These are phyloP conservation scores for Charina bottae DNA, from an alignment of 2,113 vertebrate genomes.

Conservation along the genomic window DNA sequence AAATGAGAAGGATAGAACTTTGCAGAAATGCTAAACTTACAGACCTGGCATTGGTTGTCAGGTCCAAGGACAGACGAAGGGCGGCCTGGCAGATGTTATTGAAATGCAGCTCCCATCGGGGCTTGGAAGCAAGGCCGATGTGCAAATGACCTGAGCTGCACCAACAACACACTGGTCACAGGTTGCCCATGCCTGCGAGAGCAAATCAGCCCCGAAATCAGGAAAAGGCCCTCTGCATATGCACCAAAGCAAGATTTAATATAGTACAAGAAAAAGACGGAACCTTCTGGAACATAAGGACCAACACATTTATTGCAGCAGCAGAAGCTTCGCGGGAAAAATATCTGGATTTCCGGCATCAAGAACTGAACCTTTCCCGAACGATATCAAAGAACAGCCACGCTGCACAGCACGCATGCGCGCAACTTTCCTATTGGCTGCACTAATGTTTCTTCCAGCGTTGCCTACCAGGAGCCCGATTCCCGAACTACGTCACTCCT, in stretches of 20 bases:
- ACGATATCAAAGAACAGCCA: not conserved
- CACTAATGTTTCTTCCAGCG: not conserved
- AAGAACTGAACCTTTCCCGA: fast-evolving
- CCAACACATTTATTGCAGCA: not conserved
- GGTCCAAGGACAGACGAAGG: not conserved
- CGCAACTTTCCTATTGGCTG: not conserved
- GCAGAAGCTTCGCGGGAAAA: not conserved
- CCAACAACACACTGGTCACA: not conserved
- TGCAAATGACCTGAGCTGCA: not conserved
- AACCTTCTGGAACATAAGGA: not conserved
- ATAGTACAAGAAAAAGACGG: not conserved
- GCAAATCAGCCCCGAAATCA: not conserved
- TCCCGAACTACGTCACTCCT: not conserved
- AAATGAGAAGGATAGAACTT: not conserved
- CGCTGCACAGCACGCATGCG: not conserved
- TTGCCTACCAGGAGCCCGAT: not conserved
- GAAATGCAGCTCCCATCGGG: not conserved
- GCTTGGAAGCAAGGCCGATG: not conserved
- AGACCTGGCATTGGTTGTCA: not conserved
- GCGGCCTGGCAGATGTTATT: not conserved
- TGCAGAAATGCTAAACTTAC: not conserved
- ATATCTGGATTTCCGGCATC: not conserved
- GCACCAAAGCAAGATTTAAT: not conserved
- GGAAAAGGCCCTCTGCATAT: not conserved
- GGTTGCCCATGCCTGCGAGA: not conserved